Evolutionary conservation across 92 coral and sea anemone species (phyloP).

Genomic region (Metridium senile): DNA sequence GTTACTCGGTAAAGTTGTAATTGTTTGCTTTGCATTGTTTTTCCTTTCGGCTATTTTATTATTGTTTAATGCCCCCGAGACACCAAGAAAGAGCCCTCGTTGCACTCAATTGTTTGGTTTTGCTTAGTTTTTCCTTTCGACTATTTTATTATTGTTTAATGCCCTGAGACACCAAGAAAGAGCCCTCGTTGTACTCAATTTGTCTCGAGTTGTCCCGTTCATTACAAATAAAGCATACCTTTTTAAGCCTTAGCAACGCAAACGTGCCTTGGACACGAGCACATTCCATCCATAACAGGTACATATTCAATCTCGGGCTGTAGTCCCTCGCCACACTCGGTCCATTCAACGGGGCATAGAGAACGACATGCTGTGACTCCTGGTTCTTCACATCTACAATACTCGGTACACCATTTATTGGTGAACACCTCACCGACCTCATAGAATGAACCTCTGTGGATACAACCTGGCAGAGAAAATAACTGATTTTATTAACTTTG

Average conservation of each 20-base stretch:
- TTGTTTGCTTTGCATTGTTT: too few relatives aligned
- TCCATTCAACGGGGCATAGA: conserved; percentile 42
- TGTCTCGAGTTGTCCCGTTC: too few relatives aligned
- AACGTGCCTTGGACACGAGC: conserved; percentile 40
- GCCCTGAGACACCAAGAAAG: too few relatives aligned
- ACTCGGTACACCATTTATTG: conserved; percentile 32
- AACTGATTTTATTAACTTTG: too few relatives aligned
- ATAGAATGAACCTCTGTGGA: conserved; percentile 23
- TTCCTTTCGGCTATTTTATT: too few relatives aligned
- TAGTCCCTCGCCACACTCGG: conserved; percentile 22
- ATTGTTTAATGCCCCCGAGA: too few relatives aligned
- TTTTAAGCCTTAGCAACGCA: conserved; percentile 25
- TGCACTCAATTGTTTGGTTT: too few relatives aligned
- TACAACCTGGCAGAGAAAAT: conserved; percentile 11
- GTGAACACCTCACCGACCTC: conserved; percentile 35
- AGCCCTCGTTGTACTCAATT: too few relatives aligned
- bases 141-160: too few relatives aligned
- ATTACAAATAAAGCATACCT: conserved; percentile 9
- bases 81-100: too few relatives aligned
- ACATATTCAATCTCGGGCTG: background rate
- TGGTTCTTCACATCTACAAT: conserved; percentile 27
- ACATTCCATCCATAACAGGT: conserved; percentile 32
- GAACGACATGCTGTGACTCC: conserved; percentile 27
- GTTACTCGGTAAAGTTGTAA: too few relatives aligned
- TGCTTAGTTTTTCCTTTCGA: too few relatives aligned